Conservation (phyloP, 2,113 vertebrate genomes). For the Malurus alboscapulatus region DNA sequence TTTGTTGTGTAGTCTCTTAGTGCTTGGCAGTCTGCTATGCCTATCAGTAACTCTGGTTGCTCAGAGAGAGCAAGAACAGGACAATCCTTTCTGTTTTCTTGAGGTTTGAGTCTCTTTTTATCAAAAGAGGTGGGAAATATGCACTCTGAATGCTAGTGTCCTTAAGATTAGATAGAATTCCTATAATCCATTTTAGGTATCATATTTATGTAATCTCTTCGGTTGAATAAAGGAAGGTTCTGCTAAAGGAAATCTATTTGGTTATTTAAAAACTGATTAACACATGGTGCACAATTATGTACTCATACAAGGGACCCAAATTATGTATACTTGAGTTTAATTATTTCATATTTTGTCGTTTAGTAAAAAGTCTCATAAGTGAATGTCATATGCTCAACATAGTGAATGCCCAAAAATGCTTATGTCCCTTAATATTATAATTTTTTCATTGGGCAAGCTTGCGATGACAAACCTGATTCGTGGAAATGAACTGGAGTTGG, state of each 20-base stretch:
- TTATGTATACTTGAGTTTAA: background rate
- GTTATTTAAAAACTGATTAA: background rate
- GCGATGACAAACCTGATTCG: slow-evolving; percentile 92
- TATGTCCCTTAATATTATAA: slow-evolving; percentile 43
- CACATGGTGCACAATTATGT: background rate
- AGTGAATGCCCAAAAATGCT: slow-evolving; percentile 15
- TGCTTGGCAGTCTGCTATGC: background rate
- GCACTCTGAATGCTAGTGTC: background rate
- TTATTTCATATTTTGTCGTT: background rate
- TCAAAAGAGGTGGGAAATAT: background rate
- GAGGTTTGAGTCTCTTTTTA: background rate
- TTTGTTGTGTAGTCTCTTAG: background rate
- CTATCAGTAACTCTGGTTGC: background rate
- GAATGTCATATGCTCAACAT: background rate
- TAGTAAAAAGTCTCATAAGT: background rate
- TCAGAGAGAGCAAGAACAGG: background rate
- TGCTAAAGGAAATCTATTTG: background rate
- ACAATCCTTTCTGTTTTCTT: background rate
- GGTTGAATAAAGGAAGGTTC: background rate
- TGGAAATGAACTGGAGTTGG: slow-evolving; percentile 95
- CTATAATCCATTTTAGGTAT: background rate
- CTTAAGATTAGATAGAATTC: background rate
- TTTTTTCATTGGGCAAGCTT: slow-evolving; percentile 77
- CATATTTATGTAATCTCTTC: background rate
- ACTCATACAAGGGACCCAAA: background rate